Base-by-base conservation (phyloP, 2,797 vertebrate species). In the Sebastes steindachneri region DNA sequence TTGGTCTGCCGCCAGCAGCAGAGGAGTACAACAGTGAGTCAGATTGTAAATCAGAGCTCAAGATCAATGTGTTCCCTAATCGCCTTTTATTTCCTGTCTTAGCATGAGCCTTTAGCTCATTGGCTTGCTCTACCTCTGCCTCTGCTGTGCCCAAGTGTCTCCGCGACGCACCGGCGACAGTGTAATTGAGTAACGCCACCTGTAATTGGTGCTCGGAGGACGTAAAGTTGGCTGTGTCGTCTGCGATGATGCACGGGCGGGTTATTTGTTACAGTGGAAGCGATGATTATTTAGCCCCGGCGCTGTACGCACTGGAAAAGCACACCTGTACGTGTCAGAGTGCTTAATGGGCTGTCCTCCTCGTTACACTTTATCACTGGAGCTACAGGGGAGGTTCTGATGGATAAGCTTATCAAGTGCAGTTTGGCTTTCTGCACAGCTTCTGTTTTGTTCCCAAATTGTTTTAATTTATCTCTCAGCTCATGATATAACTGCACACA, bases 11-110 rank as follows among this genome's bases (percentile, higher is more conserved):
- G 86, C 89, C 92, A 92, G 77, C 84, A 86, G 86, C 83, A 63
- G 84, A 76, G 67, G 77, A 86, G 82, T 70, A 80, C 70, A 91
- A 77, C 82, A 91, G 67, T 87, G 89, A 91, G 81, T 91, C 90
- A 83, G 81, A 87, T 62, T 88, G 82, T 92, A 93, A 94, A 94
- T 95, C 86, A 82, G 75, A 87, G 88, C 90, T 80, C 85, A 83
- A 85, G 87, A 95, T 94, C 93, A 92, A 93, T 95, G 91, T 91
- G 80, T 86, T 92, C 83, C 78, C 83, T 94, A 92, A 94, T 95
- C 82, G 73, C 87, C 87, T 86, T 90, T 91, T 89, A 92, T 94
- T 92, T 94, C 86, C 92, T 91, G 88, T 77, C 88, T 91, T 85
- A 81, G 75, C 84, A 55, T 85, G 73, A 87, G 80, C 73, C 82